Base-by-base conservation (phyloP, 2,797 vertebrate genomes). In the Poecile montanus region DNA sequence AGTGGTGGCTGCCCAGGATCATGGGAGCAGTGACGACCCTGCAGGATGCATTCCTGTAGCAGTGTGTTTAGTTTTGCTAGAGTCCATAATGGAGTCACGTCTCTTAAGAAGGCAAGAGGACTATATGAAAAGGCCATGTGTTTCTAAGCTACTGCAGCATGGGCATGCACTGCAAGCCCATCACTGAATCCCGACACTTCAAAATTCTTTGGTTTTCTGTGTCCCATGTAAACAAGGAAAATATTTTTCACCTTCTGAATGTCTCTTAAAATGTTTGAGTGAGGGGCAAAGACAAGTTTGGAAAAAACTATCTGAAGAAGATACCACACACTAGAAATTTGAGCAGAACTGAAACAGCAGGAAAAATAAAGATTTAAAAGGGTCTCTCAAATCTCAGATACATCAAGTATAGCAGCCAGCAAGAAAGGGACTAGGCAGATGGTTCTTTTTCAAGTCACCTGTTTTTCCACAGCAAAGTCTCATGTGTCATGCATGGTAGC, bases 401-500 rank as follows among this genome's bases (percentile, higher is more conserved):
- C 1, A 7, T 71, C 19, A 47, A 7, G 3, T 36, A 9, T 1
- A 38, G 22, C 13, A 51, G 26, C 26, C 34, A 25, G 34, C 20
- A 65, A 12, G 26, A 71, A 71, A 32, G 13, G 29, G 16, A 58
- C 4, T 2, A 40, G 22, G 34, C 30, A 44, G 62, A 13, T 20
- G 3, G 14, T 32, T 53, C 21, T 65, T 51, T 56, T 6, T 47
- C 11, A 68, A 12, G 40, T 36, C 29, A 66, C 22, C 19, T 23
- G 3, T 60, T 73, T 32, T 40, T 58, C 36, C 19, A 22, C 17
- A n/a, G 60, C 32, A 14, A 6, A 27, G 19, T 44, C 30, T 53
- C 20, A 17, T 1, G 22, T 54, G 10, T 57, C 26, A 15, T 17
- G 15, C 1, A 1, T 16, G 21, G 34, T 6, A 42, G 27, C 45